Percentiles rank a stretch among this genome's conserved stretches.
phyloP scores from a whole-genome alignment of 2,888 invertebrate species.

The Lottia scabra region DNA sequence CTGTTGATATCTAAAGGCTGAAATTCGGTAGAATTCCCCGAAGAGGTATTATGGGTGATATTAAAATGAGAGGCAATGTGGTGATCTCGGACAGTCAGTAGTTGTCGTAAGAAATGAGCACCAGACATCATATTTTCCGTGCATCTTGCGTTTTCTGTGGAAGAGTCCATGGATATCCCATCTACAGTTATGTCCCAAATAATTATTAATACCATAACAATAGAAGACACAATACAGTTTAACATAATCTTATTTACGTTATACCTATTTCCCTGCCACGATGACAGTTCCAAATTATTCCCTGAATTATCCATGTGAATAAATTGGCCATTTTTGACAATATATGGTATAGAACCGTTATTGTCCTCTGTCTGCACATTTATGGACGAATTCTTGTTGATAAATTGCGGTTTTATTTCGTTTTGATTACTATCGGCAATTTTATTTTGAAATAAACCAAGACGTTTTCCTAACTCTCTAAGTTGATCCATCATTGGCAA shows the following conservation, averaged over 20 bases:
- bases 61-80: too few species aligned
- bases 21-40: too few species aligned
- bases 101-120: background rate
- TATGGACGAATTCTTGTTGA: background rate
- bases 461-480: background rate
- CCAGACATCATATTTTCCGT: constrained; percentile 1
- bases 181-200: constrained; percentile 10
- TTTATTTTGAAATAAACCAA: background rate
- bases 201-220: constrained; percentile 9
- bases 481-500: background rate
- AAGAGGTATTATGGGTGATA: too few species aligned
- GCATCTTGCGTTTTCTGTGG: background rate
- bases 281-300: background rate
- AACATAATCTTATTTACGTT: constrained; percentile 10
- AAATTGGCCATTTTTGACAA: background rate
- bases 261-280: constrained; percentile 10
- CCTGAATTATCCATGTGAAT: background rate
- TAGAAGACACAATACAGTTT: constrained; percentile 8
- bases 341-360: background rate
- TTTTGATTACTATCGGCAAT: background rate
- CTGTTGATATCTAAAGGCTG: too few species aligned
- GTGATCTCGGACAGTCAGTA: background rate
- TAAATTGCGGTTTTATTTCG: background rate
- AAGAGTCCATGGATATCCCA: background rate
- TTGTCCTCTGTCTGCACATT: background rate